Evolutionary conservation across 2,113 vertebrate species (phyloP), one percentile per base, ranked within the genome.

Genomic region (Pogonocichla stellata): DNA sequence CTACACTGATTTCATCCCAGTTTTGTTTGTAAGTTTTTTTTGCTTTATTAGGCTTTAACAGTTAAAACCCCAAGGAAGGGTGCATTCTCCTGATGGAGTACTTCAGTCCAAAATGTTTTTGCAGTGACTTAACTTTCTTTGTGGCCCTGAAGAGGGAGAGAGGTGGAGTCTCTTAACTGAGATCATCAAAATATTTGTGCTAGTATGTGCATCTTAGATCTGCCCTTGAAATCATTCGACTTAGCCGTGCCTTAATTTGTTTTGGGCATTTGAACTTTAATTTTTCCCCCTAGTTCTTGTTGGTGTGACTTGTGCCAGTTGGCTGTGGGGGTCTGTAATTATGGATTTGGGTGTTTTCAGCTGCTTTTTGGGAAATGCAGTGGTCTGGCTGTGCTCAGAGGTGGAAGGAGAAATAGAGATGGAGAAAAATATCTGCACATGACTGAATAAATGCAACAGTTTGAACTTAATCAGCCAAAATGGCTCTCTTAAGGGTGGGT

Each of bases 101-200:
- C 47, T 91, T 73, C 19, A 95, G 91, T 84, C 83, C 75, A 92
- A 93, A 69, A 88, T 86, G 91, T 90, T 98, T 95, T 97, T 97
- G 89, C 72, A 57, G 79, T 97, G 96, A 95, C 54, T 42, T 91
- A 89, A 75, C 75, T 95, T 93, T 96, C 61, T 87, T 93, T 86
- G 92, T 89, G 87, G 82, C 94, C 53, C 85, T 45, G 61, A 94
- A 94, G 83, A 65, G 81, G 65, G 80, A 90, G 80, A 89, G 79
- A 96, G 95, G 92, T 96, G 90, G 92, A 91, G 85, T 85, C 91
- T 96, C 64, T 88, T 36, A 80, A 75, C 43, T 82, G 88, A 95
- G 96, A 94, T 96, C 87, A 94, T 96, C 45, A 91, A 96, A 96
- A 96, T 92, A 84, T 93, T 92, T 93, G 58, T 53, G 72, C 60